Evolutionary conservation across 1,140 invertebrate species (phyloP), one percentile per base, ranked within the genome.

Genomic region (Aphidius gifuensis): DNA sequence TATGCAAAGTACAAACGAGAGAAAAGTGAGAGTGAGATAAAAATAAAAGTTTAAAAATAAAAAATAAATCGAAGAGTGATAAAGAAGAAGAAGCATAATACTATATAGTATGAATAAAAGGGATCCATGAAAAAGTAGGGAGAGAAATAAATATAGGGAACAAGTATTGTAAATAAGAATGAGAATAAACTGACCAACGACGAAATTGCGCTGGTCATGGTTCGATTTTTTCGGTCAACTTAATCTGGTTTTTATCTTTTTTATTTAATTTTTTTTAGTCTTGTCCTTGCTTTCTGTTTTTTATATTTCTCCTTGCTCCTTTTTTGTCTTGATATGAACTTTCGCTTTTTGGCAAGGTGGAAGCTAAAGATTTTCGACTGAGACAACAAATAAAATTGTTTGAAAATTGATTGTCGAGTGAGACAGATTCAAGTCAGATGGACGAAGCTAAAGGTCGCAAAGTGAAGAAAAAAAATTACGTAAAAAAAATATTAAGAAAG

Each of bases 141-240:
- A n/a, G n/a, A n/a, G n/a, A n/a, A n/a, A n/a, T n/a, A n/a, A n/a
- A n/a, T n/a, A 59, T 44, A 44, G 42, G 23, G 56, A 56, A 60
- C 23, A 23, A 51, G 42, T 47, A 61, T 64, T 21, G 16, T 23
- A 23, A 44, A 39, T 40, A 11, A 32, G 23, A 60, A 60, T 51
- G 49, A 59, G 38, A 65, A 66, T 69, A 76, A 23, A 77, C 77
- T 79, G 74, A 77, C 76, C 76, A 77, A 64, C 71, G 67, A 58
- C 68, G 69, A 75, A 64, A 69, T 80, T 78, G 75, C 63, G 76
- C 70, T 76, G 75, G 75, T 77, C 77, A 78, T 73, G 76, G 71
- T 67, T 69, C 53, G 40, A n/a, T 55, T 43, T 16, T 40, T 16
- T n/a, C 49, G 62, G 56, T 59, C 61, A 64, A 23, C 23, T 23